These are phyloP conservation scores for Sicus ferrugineus DNA, from an alignment of 2,888 invertebrate species.

Conservation along the genomic window DNA sequence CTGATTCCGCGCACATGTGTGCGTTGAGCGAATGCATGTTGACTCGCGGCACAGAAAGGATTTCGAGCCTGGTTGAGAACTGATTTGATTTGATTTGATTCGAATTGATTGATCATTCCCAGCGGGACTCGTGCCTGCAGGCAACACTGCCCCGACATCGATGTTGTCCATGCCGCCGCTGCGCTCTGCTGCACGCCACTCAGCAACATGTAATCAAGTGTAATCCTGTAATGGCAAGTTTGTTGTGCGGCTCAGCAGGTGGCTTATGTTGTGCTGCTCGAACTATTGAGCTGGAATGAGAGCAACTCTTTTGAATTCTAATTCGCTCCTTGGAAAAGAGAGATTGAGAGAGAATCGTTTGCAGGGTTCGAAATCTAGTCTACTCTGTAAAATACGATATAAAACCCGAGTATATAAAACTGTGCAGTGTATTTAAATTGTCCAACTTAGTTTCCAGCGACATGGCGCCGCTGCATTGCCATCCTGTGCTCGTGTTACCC, in stretches of 20 bases:
- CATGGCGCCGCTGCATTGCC: background rate
- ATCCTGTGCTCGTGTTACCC: background rate
- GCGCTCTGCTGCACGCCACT: conserved; percentile 2
- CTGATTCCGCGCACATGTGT: background rate
- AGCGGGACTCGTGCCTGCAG: conserved; percentile 53
- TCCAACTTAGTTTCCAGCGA: background rate
- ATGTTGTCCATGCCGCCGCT: conserved; percentile 43
- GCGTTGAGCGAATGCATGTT: background rate
- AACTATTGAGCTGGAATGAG: background rate
- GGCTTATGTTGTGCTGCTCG: conserved; percentile 14
- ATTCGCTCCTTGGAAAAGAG: too few relatives aligned
- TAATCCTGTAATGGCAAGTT: conserved; percentile 59
- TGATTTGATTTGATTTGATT: conserved; percentile 49
- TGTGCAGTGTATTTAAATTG: too few relatives aligned
- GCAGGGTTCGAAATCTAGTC: too few relatives aligned
- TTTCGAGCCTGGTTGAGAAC: conserved; percentile 42
- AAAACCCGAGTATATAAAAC: too few relatives aligned
- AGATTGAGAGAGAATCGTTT: too few relatives aligned
- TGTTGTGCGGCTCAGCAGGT: conserved; percentile 55
- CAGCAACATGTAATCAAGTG: conserved; percentile 54
- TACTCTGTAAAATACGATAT: too few relatives aligned
- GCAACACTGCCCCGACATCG: background rate
- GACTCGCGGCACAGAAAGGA: conserved; percentile 33
- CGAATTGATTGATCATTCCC: conserved; percentile 64
- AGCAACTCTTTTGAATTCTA: too few relatives aligned